Base-by-base conservation (phyloP, 2,888 invertebrate genomes). In the Clostera curtula region DNA sequence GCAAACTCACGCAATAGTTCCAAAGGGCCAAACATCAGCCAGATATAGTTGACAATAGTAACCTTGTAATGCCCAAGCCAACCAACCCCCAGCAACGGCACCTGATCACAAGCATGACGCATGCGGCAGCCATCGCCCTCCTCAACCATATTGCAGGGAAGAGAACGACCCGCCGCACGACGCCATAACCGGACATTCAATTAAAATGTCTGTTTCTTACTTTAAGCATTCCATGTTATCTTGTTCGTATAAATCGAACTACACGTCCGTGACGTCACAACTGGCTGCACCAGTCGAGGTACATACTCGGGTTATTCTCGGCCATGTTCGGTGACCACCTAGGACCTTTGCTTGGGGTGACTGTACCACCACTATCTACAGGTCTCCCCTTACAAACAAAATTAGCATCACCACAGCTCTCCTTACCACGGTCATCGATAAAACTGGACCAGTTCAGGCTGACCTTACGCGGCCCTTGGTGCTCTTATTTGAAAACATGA, bases 291-390 rank as follows among this genome's bases (percentile, higher is more conserved):
- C 41, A 50, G 59, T 40, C 46, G 72, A 76, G 72, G 73, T 69
- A 74, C n/a, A n/a, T n/a, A n/a, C 66, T 58, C 57, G 60, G 57
- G 63, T 70, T 79, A 80, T 77, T 77, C 77, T 74, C 61, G 68
- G 63, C 67, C 58, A 65, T 80, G 80, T 82, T 80, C 82, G 80
- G 54, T 79, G 82, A 82, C 80, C 82, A 79, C 60, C 59, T 58
- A 54, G 64, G 69, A 77, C 82, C 79, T 77, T 74, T 71, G 53
- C 74, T 63, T 65, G 75, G 72, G 80, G 77, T 82, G 79, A 80
- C 71, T 80, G 80, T 69, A 70, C 73, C 54, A 43, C 79, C 73
- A 71, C 39, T 48, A 35, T 46, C 39, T 36, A 36, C 31, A 57
- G 71, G 64, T 36, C 58, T 35, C 37, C 36, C 40, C 24, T 35